Percentiles rank a stretch among this genome's conserved stretches.
These are phyloP conservation scores for Mellivora capensis DNA, from an alignment of 2,113 vertebrate genomes.

Conservation along the genomic window DNA sequence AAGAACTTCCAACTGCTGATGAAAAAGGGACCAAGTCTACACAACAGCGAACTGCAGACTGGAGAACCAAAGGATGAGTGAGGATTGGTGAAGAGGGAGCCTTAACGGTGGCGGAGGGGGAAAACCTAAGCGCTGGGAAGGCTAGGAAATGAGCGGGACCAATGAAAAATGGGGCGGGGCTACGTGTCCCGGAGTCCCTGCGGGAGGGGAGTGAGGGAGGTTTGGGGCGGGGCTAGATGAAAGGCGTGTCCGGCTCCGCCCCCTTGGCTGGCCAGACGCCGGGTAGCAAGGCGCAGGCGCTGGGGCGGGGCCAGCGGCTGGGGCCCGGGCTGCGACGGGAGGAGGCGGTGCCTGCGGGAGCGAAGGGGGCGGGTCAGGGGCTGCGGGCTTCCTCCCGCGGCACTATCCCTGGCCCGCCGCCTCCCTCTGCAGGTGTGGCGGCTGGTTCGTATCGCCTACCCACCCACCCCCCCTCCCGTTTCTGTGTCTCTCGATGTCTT, in stretches of 20 bases:
- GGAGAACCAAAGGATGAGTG: not conserved
- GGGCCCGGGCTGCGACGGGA: slow-evolving; percentile 66
- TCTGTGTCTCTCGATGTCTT: slow-evolving; percentile 17
- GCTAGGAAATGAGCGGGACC: not conserved
- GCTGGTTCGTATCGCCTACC: slow-evolving; percentile 41
- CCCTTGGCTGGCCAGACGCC: not conserved
- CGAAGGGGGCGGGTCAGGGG: slow-evolving; percentile 46
- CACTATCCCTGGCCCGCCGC: slow-evolving; percentile 11
- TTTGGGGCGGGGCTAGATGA: not conserved
- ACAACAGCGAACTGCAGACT: not conserved
- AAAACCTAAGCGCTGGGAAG: not conserved
- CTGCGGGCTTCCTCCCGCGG: not conserved
- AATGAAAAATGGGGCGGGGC: not conserved
- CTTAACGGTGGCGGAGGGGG: not conserved
- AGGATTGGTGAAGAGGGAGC: not conserved
- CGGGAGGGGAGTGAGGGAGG: rapidly evolving
- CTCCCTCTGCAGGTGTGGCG: slow-evolving; percentile 39
- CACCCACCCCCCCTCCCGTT: not conserved
- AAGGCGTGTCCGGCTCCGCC: not conserved
- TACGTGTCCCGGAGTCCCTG: not conserved
- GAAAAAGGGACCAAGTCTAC: not conserved
- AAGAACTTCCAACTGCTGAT: not conserved
- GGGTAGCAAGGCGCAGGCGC: slow-evolving; percentile 5
- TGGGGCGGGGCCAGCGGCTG: slow-evolving; percentile 83
- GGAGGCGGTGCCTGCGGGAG: slow-evolving; percentile 44